These are phyloP conservation scores for Cephalopterus ornatus DNA, from an alignment of 2,113 vertebrate species.

Conservation along the genomic window DNA sequence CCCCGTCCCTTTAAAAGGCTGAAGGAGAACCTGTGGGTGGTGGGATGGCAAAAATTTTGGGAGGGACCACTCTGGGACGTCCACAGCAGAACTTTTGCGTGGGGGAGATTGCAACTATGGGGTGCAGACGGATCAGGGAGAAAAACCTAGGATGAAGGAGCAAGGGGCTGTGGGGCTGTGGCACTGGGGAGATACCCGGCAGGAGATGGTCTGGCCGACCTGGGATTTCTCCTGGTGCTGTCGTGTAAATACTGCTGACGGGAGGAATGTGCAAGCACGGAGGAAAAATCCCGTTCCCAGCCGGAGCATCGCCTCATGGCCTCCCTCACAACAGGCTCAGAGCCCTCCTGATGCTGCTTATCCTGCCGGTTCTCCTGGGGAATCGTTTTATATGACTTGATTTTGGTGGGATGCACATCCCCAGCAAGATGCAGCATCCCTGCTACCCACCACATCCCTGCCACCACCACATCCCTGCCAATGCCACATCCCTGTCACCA, in stretches of 20 bases:
- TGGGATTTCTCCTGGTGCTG: background rate
- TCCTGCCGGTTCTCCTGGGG: rapidly evolving
- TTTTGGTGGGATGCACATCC: background rate
- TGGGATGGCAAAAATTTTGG: too few relatives aligned
- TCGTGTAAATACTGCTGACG: background rate
- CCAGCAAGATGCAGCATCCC: background rate
- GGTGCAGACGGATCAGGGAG: rapidly evolving
- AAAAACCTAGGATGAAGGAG: background rate
- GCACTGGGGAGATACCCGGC: rapidly evolving
- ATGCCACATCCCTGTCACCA: rapidly evolving
- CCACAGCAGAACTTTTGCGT: rapidly evolving
- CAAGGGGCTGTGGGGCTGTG: background rate
- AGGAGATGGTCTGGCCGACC: background rate
- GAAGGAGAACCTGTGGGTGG: background rate
- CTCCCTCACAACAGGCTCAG: background rate
- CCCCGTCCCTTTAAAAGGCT: background rate
- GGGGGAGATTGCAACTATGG: rapidly evolving
- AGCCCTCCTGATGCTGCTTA: background rate
- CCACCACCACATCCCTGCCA: background rate
- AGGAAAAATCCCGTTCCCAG: background rate
- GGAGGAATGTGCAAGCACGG: background rate
- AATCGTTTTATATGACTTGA: background rate
- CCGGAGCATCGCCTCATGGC: background rate
- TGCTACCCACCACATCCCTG: background rate
- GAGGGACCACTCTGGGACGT: background rate